These are phyloP conservation scores for Syrista parreyssii DNA, from an alignment of 2,888 invertebrate species.

Conservation along the genomic window DNA sequence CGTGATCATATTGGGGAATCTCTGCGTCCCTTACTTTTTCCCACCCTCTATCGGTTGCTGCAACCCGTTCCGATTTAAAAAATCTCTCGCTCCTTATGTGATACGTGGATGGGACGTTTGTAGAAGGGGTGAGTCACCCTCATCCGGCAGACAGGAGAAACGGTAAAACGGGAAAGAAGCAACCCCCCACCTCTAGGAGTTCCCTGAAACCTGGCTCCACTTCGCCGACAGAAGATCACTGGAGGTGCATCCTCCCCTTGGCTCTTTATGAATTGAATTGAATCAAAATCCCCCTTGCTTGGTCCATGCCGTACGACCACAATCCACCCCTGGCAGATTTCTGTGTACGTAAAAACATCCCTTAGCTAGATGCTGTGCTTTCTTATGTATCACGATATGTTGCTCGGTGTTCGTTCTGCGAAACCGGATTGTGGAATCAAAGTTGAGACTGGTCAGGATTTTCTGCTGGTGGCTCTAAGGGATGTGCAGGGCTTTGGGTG, in stretches of 20 bases:
- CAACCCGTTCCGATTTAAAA: not conserved
- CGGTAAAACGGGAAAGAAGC: not conserved
- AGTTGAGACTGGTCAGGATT: constrained; percentile 63
- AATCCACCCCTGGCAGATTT: not conserved
- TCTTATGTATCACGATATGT: not conserved
- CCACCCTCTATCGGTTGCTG: not conserved
- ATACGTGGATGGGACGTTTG: not conserved
- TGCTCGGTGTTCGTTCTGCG: not conserved
- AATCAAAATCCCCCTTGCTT: not conserved
- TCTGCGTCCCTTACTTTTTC: not conserved
- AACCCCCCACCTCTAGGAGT: not conserved
- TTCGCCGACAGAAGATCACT: not conserved
- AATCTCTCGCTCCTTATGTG: not conserved
- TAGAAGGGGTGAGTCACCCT: not conserved
- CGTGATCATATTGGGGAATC: not conserved
- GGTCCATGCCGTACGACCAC: not conserved
- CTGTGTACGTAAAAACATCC: not conserved
- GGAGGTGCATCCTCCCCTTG: not conserved
- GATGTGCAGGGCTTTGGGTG: not conserved
- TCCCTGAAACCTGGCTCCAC: not conserved
- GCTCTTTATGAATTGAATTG: not conserved
- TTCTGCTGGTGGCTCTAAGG: constrained; percentile 25
- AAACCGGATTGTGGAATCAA: constrained; percentile 52
- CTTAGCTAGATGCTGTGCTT: not conserved
- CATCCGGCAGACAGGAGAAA: not conserved